Percentiles rank a stretch among this genome's conserved stretches.
These are phyloP conservation scores for Penaeus chinensis DNA, from an alignment of 1,140 invertebrate species.

Conservation along the genomic window DNA sequence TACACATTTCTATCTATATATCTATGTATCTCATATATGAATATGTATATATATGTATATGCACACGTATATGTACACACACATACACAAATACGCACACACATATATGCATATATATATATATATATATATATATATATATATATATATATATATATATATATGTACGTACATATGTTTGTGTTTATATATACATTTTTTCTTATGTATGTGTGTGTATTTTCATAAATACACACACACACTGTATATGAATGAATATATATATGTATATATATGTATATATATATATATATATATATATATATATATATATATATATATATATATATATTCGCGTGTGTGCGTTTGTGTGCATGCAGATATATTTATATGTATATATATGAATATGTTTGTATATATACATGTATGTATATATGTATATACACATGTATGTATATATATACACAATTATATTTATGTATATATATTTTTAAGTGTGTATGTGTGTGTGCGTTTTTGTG, in stretches of 20 bases:
- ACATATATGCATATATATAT: no score
- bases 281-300: no score
- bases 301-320: no score
- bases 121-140: no score
- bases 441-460: constrained; percentile 6
- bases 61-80: not conserved
- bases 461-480: not conserved
- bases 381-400: not conserved
- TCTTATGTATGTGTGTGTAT: no score
- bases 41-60: not conserved
- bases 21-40: not conserved
- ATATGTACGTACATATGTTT: no score
- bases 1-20: not conserved
- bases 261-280: no score
- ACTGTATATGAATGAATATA: no score
- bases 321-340: no score
- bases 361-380: not conserved
- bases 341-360: not conserved
- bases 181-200: no score
- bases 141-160: no score
- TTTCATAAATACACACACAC: no score
- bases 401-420: constrained; percentile 19
- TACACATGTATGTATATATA: constrained; percentile 18
- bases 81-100: not conserved
- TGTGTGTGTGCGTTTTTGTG: not conserved